Conservation (phyloP, 1,140 invertebrate genomes). For the Pseudomyrmex dendroicus region DNA sequence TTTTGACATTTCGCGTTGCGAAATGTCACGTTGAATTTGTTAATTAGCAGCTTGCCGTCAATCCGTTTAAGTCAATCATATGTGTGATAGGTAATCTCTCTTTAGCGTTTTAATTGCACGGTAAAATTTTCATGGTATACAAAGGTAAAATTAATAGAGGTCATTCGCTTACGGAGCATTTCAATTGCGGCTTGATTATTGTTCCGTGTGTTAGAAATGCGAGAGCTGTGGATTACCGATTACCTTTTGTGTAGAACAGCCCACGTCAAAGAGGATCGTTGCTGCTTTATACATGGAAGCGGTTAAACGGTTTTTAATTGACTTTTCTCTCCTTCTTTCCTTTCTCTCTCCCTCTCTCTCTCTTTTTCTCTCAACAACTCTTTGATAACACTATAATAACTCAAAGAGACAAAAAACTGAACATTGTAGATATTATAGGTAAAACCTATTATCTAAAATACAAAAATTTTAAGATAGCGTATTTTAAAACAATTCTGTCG, state of each 20-base stretch:
- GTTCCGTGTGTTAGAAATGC: conserved; percentile 10
- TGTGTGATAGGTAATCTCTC: too few relatives aligned
- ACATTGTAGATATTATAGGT: background rate
- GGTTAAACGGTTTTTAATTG: background rate
- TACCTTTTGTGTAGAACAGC: conserved; percentile 31
- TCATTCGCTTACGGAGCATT: conserved; percentile 10
- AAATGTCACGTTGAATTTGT: background rate
- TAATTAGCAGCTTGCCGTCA: conserved; percentile 11
- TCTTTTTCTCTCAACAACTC: too few relatives aligned
- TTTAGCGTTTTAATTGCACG: background rate
- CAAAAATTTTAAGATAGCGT: background rate
- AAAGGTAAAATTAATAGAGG: conserved; percentile 30
- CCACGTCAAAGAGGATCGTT: conserved; percentile 4
- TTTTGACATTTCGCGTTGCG: conserved; percentile 1
- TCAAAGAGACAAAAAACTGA: background rate
- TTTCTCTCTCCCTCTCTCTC: too few relatives aligned
- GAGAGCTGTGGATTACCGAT: conserved; percentile 24
- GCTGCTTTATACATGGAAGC: background rate
- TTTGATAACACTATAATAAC: background rate
- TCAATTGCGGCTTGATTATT: conserved; percentile 23
- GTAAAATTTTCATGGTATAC: conserved; percentile 6
- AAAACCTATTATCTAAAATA: background rate
- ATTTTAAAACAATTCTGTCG: background rate
- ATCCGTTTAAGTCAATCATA: conserved; percentile 3
- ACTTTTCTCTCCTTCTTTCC: too few relatives aligned